phyloP scores from a whole-genome alignment of 2,113 vertebrate species.

The Hylia prasina region DNA sequence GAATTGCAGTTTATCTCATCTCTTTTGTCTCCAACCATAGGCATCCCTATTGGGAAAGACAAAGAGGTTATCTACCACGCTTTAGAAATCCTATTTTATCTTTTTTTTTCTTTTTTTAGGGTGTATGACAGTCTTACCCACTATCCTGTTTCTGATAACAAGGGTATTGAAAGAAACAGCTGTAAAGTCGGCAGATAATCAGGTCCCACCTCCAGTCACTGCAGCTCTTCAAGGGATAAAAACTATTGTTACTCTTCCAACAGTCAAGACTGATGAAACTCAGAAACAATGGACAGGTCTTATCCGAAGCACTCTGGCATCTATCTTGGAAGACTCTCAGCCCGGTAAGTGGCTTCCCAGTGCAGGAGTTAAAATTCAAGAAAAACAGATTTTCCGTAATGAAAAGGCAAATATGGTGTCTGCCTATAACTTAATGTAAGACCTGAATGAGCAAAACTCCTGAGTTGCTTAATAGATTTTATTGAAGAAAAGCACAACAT shows the following conservation, averaged over 20 bases:
- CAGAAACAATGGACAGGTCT: constrained; percentile 90
- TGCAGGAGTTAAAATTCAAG: not conserved
- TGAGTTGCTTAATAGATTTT: not conserved
- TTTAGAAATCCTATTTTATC: constrained; percentile 2
- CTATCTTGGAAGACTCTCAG: constrained; percentile 89
- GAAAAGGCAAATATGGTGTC: not conserved
- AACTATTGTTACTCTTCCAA: constrained; percentile 88
- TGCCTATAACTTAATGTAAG: not conserved
- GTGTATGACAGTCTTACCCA: constrained; percentile 93
- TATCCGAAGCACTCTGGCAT: constrained; percentile 93
- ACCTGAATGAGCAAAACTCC: not conserved
- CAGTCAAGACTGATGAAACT: constrained; percentile 80
- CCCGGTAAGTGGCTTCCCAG: constrained; percentile 78
- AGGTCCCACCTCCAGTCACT: constrained; percentile 83
- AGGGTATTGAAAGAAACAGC: constrained; percentile 93
- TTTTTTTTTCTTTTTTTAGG: constrained; percentile 72
- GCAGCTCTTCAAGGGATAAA: constrained; percentile 94
- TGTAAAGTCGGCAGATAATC: constrained; percentile 82
- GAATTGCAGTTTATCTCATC: not conserved
- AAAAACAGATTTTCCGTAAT: not conserved
- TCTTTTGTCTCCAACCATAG: not conserved
- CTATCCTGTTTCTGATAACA: constrained; percentile 93
- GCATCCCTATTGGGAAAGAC: not conserved
- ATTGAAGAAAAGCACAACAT: not conserved
- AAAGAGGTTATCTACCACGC: not conserved